Evolutionary conservation across 2,888 invertebrate genomes (phyloP), one percentile per base, ranked within the genome.

Genomic region (Gymnosoma rotundatum): DNA sequence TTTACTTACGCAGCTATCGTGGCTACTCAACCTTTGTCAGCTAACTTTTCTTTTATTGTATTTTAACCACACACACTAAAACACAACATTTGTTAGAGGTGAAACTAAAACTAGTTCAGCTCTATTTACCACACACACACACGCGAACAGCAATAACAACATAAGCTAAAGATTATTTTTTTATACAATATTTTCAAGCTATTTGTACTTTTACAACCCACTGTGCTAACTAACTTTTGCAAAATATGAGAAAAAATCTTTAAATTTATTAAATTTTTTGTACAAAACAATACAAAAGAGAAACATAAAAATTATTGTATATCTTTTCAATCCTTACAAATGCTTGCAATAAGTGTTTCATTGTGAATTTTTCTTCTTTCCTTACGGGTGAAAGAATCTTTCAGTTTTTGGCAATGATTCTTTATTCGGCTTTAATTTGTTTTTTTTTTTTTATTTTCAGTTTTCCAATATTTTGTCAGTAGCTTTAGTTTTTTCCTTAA

Each of bases 331-430:
- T 76, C 38, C 63, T 63, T 63, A 63, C 56, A 81, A 75, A 75
- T 70, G 70, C 70, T 75, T 82, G 64, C 60, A 69, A 66, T 52
- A 80, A 82, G 70, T 76, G 52, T 76, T 75, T 76, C 81, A 82
- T 52, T 70, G 20, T 60, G 64, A 32, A 38, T 58, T 70, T 70
- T 42, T 58, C 42, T 58, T 61, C n/a, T 58, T 20, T 45, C 16
- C 25, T 32, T 48, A 45, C 70, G 69, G 38, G 2, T 72, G 25
- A 36, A 78, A 66, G 32, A 67, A 75, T 58, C 75, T 58, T 66
- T 79, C 52, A 67, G 32, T 60, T 82, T 82, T 76, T 82, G 81
- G 81, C 81, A 76, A 76, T 76, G 70, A 72, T 75, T 70, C 58
- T 76, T 72, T 82, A 36, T 54, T 36, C 50, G 14, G 52, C 50